Percentiles rank a stretch among this genome's conserved stretches.
phyloP scores from a whole-genome alignment of 92 coral and sea anemone species.

The Porites evermanni region DNA sequence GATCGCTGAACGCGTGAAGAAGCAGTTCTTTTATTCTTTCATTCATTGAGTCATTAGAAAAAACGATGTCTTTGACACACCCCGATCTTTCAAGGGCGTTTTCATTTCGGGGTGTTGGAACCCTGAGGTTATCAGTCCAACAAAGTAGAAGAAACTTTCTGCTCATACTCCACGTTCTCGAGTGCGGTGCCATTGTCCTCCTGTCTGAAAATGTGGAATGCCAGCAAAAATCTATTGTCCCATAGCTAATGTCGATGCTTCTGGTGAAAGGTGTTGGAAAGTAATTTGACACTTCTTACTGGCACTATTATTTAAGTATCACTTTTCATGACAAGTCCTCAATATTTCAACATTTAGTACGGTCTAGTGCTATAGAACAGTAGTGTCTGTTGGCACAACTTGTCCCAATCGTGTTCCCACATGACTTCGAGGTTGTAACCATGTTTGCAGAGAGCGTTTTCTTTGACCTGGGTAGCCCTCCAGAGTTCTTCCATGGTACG shows the following conservation, averaged over 20 bases:
- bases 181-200: neutral
- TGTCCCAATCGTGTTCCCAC: too few species aligned
- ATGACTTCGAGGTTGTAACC: too few species aligned
- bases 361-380: neutral
- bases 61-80: neutral
- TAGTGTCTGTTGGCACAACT: too few species aligned
- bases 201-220: neutral
- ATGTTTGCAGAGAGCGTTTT: too few species aligned
- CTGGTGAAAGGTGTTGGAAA: constrained; percentile 22
- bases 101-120: neutral
- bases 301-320: constrained; percentile 22
- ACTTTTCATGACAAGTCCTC: constrained; percentile 27
- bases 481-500: too few species aligned
- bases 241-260: constrained; percentile 14
- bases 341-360: neutral
- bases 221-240: neutral
- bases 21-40: neutral
- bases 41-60: neutral
- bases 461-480: too few species aligned
- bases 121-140: neutral
- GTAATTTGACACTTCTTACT: neutral
- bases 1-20: neutral
- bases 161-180: neutral
- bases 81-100: neutral
- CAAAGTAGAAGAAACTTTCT: neutral